Base-by-base conservation (phyloP, 1,140 invertebrate species). In the Cotesia vestalis region DNA sequence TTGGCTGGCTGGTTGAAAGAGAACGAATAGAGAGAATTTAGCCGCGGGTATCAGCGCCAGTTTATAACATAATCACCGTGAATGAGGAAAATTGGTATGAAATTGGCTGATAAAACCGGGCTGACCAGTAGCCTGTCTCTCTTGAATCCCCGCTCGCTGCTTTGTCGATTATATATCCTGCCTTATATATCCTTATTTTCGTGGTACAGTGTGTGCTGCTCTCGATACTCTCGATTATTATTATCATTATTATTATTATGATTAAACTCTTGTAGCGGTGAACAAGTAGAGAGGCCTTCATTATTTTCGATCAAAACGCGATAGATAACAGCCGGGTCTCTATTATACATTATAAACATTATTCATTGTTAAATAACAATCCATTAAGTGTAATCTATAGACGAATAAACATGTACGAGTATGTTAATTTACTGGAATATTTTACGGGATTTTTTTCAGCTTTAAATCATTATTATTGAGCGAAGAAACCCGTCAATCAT, bases 61-160 rank as follows among this genome's bases (percentile, higher is more conserved):
- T 76, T 79, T 77, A 76, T 81, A 82, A 84, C 80, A 79, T 83
- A 83, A 86, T 86, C 83, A 74, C 75, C 77, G 71, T 76, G 83
- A 87, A 86, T 80, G 81, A 82, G 84, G 82, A 84, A 86, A 87
- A 87, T 86, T 87, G 84, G 80, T 87, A 84, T 85, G 81, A 87
- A 86, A 87, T 86, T 87, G 81, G 80, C 77, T 73, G 79, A 83
- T 83, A 77, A 71, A 78, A 78, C 77, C 79, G 67, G 80, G 75
- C 66, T 76, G 72, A 78, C 71, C 74, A 76, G 76, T 75, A 71
- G 71, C 60, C 51, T 55, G 46, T 63, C 34, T 27, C 46, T 69
- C 35, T 36, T 55, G 40, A 5, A 46, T 46, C 40, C 40, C 40
- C 60, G 55, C 38, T 70, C 66, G 67, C 27, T 27, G 69, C 67